Evolutionary conservation across 2,888 invertebrate genomes (phyloP).

Genomic region (Steromphala cineraria): DNA sequence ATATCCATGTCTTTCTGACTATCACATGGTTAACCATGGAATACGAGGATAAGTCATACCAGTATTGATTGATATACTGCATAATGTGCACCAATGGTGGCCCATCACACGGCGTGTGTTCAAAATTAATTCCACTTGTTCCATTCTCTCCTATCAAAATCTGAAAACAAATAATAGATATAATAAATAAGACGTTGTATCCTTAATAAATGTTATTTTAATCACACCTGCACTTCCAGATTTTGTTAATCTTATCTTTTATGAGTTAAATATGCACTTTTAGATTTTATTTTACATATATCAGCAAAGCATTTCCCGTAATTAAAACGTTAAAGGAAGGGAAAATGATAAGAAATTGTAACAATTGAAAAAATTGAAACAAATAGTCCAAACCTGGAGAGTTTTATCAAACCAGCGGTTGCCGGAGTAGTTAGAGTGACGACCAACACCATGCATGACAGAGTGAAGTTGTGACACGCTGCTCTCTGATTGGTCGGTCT

Average conservation of each 20-base stretch:
- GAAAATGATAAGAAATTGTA: too few species aligned
- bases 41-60: constrained; percentile 43
- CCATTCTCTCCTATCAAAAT: constrained; percentile 36
- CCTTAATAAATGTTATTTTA: too few species aligned
- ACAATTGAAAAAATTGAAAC: too few species aligned
- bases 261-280: too few species aligned
- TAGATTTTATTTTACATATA: too few species aligned
- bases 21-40: too few species aligned
- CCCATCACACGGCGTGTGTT: constrained; percentile 96
- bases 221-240: too few species aligned
- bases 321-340: too few species aligned
- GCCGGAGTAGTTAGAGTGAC: constrained; percentile 85
- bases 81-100: constrained; percentile 91
- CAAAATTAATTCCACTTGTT: constrained; percentile 88
- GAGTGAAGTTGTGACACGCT: constrained; percentile 75
- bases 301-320: too few species aligned
- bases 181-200: too few species aligned
- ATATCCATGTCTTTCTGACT: too few species aligned
- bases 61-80: constrained; percentile 78
- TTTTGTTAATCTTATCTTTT: too few species aligned
- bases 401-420: constrained; percentile 98
- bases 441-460: constrained; percentile 89
- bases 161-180: neutral
- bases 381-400: constrained; percentile 83
- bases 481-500: constrained; percentile 31